Evolutionary conservation across 2,888 invertebrate species (phyloP), one percentile per base, ranked within the genome.

Genomic region (Sisyra nigra): DNA sequence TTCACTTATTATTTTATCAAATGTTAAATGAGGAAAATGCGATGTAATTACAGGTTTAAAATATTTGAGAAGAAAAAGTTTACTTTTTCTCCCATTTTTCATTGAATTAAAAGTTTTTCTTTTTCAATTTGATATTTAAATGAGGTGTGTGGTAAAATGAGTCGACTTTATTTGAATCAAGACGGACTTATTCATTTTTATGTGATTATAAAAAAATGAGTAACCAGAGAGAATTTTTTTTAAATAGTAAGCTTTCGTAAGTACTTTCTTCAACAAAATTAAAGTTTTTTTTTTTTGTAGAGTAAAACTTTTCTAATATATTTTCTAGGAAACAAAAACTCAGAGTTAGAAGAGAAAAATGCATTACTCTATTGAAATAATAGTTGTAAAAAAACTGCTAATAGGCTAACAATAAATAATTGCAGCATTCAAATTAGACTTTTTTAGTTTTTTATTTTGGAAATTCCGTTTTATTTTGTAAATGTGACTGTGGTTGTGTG

Each of bases 331-430:
- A 24, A n/a, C 13, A 30, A 14, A 17, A 14, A 33, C 31, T 38
- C 40, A 24, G 13, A 10, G 15, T 29, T 40, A 19, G 14, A 14
- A 18, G 19, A 14, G 40, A 14, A 36, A 36, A 24, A 13, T 40
- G 19, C 40, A 40, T 40, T 40, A 19, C 17, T 40, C 10, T 40
- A 19, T 40, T 18, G 14, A 19, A 24, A 40, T 14, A 40, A 36
- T 19, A n/a, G 11, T 15, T 14, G 38, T 17, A 14, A 14, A 38
- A 24, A 18, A 14, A 33, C 9, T 3, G 14, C 33, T 14, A 13
- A 33, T 33, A 33, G 33, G 33, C 33, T 11, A 24, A 24, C 24
- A 24, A 7, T 24, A 24, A 24, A 24, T 24, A 24, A 24, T 24
- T 24, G 24, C 24, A 24, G 24, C 24, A 24, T 24, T 24, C 24